Percentiles rank a stretch among this genome's conserved stretches.
These are phyloP conservation scores for Sebastes iracundus DNA, from an alignment of 2,797 vertebrate genomes.

Conservation along the genomic window DNA sequence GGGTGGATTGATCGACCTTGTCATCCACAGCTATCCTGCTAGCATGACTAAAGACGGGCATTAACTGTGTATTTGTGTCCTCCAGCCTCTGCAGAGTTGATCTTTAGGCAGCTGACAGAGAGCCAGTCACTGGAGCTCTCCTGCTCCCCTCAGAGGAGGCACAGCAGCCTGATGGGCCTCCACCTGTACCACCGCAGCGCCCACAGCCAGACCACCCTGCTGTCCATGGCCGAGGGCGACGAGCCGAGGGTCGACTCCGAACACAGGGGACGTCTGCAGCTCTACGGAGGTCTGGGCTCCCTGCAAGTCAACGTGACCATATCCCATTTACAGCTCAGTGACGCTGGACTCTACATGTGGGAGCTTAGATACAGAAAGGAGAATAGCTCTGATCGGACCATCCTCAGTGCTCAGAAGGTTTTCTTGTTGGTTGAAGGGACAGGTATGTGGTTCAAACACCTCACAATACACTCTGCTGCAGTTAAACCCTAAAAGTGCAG, in stretches of 20 bases:
- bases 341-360: slow-evolving; percentile 75
- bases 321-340: slow-evolving; percentile 31
- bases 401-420: slow-evolving; percentile 4
- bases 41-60: neutral
- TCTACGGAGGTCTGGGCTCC: slow-evolving; percentile 28
- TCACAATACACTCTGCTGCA: neutral
- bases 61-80: neutral
- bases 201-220: slow-evolving; percentile 60
- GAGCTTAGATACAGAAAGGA: slow-evolving; percentile 52
- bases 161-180: slow-evolving; percentile 29
- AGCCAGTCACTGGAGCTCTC: slow-evolving; percentile 63
- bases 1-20: neutral
- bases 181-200: slow-evolving; percentile 59
- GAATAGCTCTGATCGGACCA: neutral
- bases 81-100: slow-evolving; percentile 61
- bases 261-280: slow-evolving; percentile 49
- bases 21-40: neutral
- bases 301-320: slow-evolving; percentile 66
- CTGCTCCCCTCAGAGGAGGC: slow-evolving; percentile 30
- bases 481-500: neutral
- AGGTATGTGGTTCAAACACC: slow-evolving; percentile 48
- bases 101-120: slow-evolving; percentile 45
- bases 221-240: slow-evolving; percentile 43
- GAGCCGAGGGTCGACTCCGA: slow-evolving; percentile 2
- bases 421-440: slow-evolving; percentile 65